Conservation (phyloP, 2,888 invertebrate species). For the Microctonus aethiopoides region DNA sequence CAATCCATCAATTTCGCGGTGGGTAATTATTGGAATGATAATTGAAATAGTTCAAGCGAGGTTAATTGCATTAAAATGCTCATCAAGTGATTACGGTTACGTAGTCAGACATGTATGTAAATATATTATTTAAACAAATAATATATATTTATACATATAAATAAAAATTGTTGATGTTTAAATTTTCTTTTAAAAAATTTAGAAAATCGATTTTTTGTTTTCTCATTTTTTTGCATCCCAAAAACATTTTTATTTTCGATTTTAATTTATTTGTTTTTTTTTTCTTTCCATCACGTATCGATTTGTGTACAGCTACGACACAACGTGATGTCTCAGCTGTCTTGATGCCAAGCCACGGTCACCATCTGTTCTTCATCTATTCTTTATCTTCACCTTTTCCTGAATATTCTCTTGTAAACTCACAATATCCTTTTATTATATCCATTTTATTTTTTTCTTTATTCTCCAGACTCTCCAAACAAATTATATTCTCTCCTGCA, state of each 20-base stretch:
- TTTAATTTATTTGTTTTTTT: background rate
- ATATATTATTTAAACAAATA: too few species aligned
- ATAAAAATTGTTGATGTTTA: too few species aligned
- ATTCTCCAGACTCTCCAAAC: background rate
- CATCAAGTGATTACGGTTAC: background rate
- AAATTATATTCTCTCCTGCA: too few species aligned
- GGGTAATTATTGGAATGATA: background rate
- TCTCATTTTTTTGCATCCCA: background rate
- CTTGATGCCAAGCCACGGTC: slow-evolving; percentile 31
- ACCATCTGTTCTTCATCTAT: slow-evolving; percentile 40
- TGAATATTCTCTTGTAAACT: background rate
- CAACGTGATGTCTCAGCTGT: slow-evolving; percentile 39
- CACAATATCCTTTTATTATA: background rate
- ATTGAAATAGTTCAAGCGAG: background rate
- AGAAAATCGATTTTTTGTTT: background rate
- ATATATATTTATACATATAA: too few species aligned
- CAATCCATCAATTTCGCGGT: background rate
- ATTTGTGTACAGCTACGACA: slow-evolving; percentile 31
- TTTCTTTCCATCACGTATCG: slow-evolving; percentile 13
- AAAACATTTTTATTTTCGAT: background rate
- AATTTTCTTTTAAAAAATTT: background rate
- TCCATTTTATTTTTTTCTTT: background rate
- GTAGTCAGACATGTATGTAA: background rate
- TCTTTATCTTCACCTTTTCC: background rate
- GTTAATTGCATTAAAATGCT: background rate